A percentile compares a stretch with the other conserved stretches of the same genome.
phyloP scores from a whole-genome alignment of 2,888 invertebrate species.

The Isotomurus palustris region DNA sequence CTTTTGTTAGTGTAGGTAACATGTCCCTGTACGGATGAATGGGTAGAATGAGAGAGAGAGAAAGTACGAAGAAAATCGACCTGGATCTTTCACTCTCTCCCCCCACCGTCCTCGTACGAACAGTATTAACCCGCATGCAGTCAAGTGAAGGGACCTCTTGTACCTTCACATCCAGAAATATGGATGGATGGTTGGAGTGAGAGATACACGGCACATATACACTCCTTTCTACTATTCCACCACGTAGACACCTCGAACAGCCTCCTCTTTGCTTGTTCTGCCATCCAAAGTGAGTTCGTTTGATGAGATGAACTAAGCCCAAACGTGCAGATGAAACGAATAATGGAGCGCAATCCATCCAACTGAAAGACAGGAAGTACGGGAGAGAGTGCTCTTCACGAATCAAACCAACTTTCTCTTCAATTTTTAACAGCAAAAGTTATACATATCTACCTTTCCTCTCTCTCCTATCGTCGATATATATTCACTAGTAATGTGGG shows the following conservation, averaged over 20 bases:
- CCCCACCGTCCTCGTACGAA: background rate
- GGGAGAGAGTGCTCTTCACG: slow-evolving; percentile 23
- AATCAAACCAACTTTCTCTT: slow-evolving; percentile 22
- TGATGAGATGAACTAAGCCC: slow-evolving; percentile 32
- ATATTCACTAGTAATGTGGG: no score
- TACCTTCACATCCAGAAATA: background rate
- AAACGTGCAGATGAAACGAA: slow-evolving; percentile 37
- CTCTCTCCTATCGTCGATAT: no score
- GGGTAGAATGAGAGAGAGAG: slow-evolving; percentile 1
- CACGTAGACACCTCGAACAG: no score
- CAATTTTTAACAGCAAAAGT: slow-evolving; percentile 7
- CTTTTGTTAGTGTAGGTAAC: no score
- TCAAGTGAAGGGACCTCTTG: background rate
- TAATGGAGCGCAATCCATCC: slow-evolving; percentile 37
- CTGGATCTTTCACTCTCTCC: background rate
- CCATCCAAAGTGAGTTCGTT: slow-evolving; percentile 1
- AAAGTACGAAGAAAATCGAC: slow-evolving; percentile 13
- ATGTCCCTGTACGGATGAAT: slow-evolving; percentile 11
- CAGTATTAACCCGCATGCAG: background rate
- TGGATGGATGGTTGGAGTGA: no score
- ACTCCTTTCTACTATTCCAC: no score
- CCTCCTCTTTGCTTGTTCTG: no score
- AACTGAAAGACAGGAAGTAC: slow-evolving; percentile 36
- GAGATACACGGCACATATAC: no score
- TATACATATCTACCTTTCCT: background rate